A percentile compares a stretch with the other conserved stretches of the same genome.
phyloP scores from a whole-genome alignment of 2,113 vertebrate species.

The Platysteira castanea region DNA sequence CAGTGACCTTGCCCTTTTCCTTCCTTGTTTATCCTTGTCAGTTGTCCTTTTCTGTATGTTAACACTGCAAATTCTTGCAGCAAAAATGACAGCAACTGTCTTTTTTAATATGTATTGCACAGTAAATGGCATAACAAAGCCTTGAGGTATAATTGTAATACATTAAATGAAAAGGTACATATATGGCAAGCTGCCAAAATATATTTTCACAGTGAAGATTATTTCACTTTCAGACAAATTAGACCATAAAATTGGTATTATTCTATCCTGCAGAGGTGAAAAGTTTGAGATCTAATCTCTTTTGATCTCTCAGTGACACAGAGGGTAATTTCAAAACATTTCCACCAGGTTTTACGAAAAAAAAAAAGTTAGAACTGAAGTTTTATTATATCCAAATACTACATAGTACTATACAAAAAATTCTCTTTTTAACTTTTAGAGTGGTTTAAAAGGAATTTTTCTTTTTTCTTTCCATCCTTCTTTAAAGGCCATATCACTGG shows the following conservation, averaged over 20 bases:
- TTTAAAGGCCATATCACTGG: background rate
- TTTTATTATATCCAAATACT: background rate
- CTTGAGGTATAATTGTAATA: slow-evolving; percentile 3
- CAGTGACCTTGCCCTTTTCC: background rate
- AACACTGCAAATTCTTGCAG: background rate
- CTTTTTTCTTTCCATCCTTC: background rate
- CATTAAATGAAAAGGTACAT: background rate
- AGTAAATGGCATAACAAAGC: slow-evolving; percentile 11
- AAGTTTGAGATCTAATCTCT: background rate
- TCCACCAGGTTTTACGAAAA: background rate
- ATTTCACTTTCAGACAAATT: background rate
- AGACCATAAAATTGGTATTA: background rate
- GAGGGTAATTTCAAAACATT: background rate
- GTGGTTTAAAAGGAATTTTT: background rate
- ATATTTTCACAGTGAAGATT: background rate
- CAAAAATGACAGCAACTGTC: slow-evolving; percentile 36
- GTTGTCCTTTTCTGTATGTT: background rate
- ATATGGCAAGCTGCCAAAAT: background rate
- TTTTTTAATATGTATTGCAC: background rate
- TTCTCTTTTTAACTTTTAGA: background rate
- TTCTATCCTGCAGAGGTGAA: background rate
- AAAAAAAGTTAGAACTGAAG: background rate
- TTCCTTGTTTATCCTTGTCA: background rate
- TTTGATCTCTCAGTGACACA: background rate
- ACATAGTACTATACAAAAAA: background rate